Conservation (phyloP, 2,888 invertebrate species). For the Prenolepis imparis region DNA sequence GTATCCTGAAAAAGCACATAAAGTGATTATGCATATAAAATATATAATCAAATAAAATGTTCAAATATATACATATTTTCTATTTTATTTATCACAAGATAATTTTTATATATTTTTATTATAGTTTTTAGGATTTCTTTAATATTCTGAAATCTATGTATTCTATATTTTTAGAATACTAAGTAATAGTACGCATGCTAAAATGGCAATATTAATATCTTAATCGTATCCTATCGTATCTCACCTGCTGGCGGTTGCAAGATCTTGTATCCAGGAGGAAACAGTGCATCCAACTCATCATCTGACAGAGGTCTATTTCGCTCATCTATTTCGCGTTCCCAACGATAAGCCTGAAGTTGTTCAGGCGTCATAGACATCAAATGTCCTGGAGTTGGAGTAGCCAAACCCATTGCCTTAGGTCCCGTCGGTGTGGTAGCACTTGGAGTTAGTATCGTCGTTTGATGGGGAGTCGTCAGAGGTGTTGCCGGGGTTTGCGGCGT, state of each 20-base stretch:
- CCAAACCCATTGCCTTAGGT: conserved; percentile 99
- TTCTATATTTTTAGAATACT: not conserved
- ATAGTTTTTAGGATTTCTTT: not conserved
- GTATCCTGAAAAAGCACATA: conserved; percentile 89
- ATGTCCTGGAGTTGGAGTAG: conserved; percentile 98
- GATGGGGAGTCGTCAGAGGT: conserved; percentile 91
- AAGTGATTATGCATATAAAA: not conserved
- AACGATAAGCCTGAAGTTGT: conserved; percentile 98
- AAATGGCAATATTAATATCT: not conserved
- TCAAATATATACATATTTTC: not conserved
- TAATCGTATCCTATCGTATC: not conserved
- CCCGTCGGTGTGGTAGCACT: conserved; percentile 92
- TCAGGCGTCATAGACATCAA: conserved; percentile 99
- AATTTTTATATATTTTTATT: not conserved
- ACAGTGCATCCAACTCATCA: conserved; percentile 98
- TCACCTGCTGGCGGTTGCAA: conserved; percentile 96
- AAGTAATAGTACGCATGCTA: not conserved
- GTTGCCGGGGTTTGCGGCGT: conserved; percentile 93
- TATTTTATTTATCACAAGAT: not conserved
- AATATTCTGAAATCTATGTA: not conserved
- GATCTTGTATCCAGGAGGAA: conserved; percentile 99
- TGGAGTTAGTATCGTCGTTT: conserved; percentile 90
- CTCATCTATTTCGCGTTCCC: conserved; percentile 99
- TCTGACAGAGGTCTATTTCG: conserved; percentile 98
- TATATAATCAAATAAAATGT: conserved; percentile 14